Evolutionary conservation across 2,888 invertebrate species (phyloP), one percentile per base, ranked within the genome.

Genomic region (Apamea anceps): DNA sequence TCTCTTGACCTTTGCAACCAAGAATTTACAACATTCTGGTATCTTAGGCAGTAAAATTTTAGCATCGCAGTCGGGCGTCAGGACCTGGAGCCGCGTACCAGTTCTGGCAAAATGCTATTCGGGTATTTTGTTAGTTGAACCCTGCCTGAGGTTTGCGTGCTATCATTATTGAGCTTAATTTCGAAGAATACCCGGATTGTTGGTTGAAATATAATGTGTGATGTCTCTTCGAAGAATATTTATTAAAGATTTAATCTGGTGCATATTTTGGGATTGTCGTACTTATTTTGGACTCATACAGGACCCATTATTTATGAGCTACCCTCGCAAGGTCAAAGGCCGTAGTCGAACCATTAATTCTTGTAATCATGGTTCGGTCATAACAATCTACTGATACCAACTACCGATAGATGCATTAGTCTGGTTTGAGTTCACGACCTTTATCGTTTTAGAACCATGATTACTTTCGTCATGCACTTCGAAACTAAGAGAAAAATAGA

Each of bases 391-490:
- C 37, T 37, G 65, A 75, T 57, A 25, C 7, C 25, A 57, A 48
- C 37, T 32, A 54, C 45, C 2, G 45, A 54, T 62, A 54, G 13
- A n/a, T 60, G 48, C 45, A 68, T 78, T 48, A 48, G 79, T 51
- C 60, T 32, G 42, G 18, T 68, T 68, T 3, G 25, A 71, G 85
- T 66, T 62, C 28, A 54, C 25, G 60, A 71, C 51, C 54, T 62
- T 80, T 79, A 67, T 25, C 6, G 57, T 66, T 72, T 62, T 67
- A 10, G 6, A 73, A 60, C 37, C 18, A n/a, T 85, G 57, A 85
- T 73, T 51, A 85, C 62, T 54, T 82, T 65, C n/a, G 74, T 60
- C 72, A 72, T 85, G 68, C 72, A 68, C 32, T 60, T 60, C 37
- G 8, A 37, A 72, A 82, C 32, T 71, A n/a, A 37, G 57, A 60